A percentile compares a stretch with the other conserved stretches of the same genome.
phyloP scores from a whole-genome alignment of 2,113 vertebrate genomes.

The Cebidichthys violaceus region DNA sequence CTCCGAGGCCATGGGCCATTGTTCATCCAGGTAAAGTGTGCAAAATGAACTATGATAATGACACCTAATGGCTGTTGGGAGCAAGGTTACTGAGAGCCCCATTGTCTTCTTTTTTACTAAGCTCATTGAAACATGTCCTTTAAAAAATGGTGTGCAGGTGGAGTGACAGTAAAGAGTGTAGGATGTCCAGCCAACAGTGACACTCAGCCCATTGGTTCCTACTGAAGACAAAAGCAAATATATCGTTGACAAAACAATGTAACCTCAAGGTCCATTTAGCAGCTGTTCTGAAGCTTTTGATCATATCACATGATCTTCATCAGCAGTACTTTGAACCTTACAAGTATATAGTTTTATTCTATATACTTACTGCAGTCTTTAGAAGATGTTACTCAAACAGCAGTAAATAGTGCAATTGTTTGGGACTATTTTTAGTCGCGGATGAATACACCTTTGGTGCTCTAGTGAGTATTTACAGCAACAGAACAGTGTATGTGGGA shows the following conservation, averaged over 20 bases:
- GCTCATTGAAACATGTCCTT: constrained; percentile 29
- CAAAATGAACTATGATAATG: constrained; percentile 71
- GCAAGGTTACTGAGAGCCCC: constrained; percentile 38
- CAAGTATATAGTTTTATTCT: background rate
- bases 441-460: background rate
- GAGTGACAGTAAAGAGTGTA: background rate
- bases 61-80: constrained; percentile 58
- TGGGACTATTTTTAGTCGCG: background rate
- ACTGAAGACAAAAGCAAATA: background rate
- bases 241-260: background rate
- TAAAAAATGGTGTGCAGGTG: constrained; percentile 8
- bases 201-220: background rate
- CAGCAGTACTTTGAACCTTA: background rate
- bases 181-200: background rate
- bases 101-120: constrained; percentile 18
- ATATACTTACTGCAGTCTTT: background rate
- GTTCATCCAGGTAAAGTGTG: constrained; percentile 69
- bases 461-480: background rate
- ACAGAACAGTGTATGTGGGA: background rate
- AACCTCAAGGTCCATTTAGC: background rate
- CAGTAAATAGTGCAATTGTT: background rate
- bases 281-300: background rate
- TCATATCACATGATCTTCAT: background rate
- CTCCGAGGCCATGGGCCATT: constrained; percentile 33
- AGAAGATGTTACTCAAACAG: background rate